A percentile compares a stretch with the other conserved stretches of the same genome.
phyloP scores from a whole-genome alignment of 1,140 invertebrate genomes.

The Ceratosolen solmsi region DNA sequence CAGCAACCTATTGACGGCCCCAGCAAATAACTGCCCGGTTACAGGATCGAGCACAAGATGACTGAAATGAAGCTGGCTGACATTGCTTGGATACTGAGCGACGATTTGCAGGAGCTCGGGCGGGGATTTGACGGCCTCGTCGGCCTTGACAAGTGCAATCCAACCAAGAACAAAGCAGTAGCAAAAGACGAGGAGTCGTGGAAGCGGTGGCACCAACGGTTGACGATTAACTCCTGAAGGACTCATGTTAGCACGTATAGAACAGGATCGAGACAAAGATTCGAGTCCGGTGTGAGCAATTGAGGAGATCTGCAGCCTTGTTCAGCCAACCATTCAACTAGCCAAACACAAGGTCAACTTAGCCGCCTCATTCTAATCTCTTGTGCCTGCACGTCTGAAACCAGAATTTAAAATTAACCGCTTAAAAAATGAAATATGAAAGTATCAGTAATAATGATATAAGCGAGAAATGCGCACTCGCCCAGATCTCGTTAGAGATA shows the following conservation, averaged over 20 bases:
- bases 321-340: constrained; percentile 63
- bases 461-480: no score
- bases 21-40: constrained; percentile 81
- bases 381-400: constrained; percentile 62
- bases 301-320: no score
- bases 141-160: background rate
- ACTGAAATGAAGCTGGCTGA: constrained; percentile 67
- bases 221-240: constrained; percentile 58
- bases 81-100: constrained; percentile 65
- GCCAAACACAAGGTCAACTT: constrained; percentile 56
- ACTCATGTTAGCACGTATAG: constrained; percentile 63
- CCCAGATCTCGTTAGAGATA: no score
- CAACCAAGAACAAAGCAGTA: background rate
- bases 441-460: no score
- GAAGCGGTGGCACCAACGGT: constrained; percentile 56
- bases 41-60: constrained; percentile 79
- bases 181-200: constrained; percentile 35
- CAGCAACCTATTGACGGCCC: constrained; percentile 88
- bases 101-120: constrained; percentile 57
- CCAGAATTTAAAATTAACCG: background rate
- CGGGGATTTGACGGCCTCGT: background rate
- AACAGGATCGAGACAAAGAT: background rate
- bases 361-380: constrained; percentile 56
- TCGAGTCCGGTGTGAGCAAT: no score
- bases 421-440: no score